Conservation (phyloP, 2,888 invertebrate species). For the Phasia obesa region DNA sequence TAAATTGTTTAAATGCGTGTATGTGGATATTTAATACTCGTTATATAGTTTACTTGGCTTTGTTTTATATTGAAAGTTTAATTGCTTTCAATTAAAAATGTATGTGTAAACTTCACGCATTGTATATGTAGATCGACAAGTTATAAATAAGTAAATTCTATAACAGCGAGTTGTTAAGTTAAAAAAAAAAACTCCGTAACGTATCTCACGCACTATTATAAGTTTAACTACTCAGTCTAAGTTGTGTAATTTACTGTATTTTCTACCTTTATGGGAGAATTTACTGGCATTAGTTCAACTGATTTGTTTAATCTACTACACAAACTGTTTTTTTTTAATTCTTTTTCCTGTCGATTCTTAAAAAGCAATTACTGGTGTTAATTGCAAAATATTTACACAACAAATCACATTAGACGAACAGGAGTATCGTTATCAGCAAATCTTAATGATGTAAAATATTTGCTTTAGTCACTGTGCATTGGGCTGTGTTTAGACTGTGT, state of each 20-base stretch:
- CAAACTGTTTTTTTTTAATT: conserved; percentile 10
- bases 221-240: conserved; percentile 11
- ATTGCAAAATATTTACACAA: conserved; percentile 66
- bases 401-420: conserved; percentile 50
- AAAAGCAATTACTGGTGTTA: conserved; percentile 56
- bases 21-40: conserved; percentile 2
- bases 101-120: conserved; percentile 73
- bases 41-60: conserved; percentile 8
- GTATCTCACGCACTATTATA: conserved; percentile 63
- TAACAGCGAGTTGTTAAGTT: not conserved
- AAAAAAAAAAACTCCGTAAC: not conserved
- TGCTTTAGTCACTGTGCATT: conserved; percentile 9
- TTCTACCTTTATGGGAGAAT: not conserved
- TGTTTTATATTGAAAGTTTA: conserved; percentile 76
- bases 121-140: conserved; percentile 44
- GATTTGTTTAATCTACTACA: conserved; percentile 24
- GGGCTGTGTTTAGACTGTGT: not conserved
- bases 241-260: not conserved
- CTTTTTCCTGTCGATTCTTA: conserved; percentile 26
- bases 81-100: conserved; percentile 81
- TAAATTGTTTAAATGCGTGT: conserved; percentile 30
- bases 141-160: conserved; percentile 34
- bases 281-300: conserved; percentile 23
- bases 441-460: conserved; percentile 59
- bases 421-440: conserved; percentile 49